phyloP scores from a whole-genome alignment of 2,797 vertebrate genomes.

The Chelon labrosus region DNA sequence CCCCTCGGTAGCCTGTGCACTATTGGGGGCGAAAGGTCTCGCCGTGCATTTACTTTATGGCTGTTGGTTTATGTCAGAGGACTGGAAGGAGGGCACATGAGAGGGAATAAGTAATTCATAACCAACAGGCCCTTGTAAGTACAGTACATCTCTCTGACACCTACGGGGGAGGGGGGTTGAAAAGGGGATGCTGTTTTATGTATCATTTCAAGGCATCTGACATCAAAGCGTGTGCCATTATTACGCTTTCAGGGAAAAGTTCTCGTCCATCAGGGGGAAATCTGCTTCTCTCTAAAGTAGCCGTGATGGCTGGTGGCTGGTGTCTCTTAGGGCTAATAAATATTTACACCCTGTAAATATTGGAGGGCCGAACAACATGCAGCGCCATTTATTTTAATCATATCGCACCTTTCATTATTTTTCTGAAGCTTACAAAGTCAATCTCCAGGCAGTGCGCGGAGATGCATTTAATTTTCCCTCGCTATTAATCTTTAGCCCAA shows the following conservation, averaged over 20 bases:
- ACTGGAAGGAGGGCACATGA: constrained; percentile 36
- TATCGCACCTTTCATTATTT: constrained; percentile 71
- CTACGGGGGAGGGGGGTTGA: constrained; percentile 53
- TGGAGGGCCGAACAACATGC: constrained; percentile 64
- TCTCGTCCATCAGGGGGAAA: constrained; percentile 71
- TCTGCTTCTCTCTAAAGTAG: constrained; percentile 55
- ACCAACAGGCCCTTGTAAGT: constrained; percentile 47
- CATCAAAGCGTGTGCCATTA: constrained; percentile 72
- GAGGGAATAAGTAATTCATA: constrained; percentile 68
- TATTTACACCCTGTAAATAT: constrained; percentile 78
- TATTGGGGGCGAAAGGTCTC: constrained; percentile 60
- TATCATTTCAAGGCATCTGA: constrained; percentile 60
- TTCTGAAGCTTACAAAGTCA: constrained; percentile 69
- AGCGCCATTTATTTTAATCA: constrained; percentile 73
- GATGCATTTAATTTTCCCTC: constrained; percentile 76
- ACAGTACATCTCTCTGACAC: constrained; percentile 68
- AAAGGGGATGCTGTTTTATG: constrained; percentile 72
- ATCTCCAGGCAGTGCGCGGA: constrained; percentile 69
- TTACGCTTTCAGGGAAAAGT: constrained; percentile 68
- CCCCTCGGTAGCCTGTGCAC: constrained; percentile 39
- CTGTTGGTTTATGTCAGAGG: constrained; percentile 63
- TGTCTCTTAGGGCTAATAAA: constrained; percentile 71
- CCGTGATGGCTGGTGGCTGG: constrained; percentile 49
- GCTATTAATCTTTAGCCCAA: constrained; percentile 76
- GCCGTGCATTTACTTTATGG: constrained; percentile 71